These are phyloP conservation scores for Plusia festucae DNA, from an alignment of 2,888 invertebrate species.

Conservation along the genomic window DNA sequence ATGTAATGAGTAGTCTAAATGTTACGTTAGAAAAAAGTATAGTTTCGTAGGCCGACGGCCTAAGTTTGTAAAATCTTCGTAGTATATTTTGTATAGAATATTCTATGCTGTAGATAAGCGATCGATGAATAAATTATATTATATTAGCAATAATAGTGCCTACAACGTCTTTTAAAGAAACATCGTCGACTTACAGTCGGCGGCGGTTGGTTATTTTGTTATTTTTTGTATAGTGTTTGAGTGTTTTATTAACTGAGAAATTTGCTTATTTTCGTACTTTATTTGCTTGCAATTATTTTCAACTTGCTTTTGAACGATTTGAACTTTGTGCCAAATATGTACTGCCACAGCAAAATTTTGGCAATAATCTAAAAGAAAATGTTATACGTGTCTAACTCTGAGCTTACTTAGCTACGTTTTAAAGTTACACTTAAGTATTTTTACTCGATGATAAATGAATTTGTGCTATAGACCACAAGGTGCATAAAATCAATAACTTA, in stretches of 20 bases:
- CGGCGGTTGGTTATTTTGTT: constrained; percentile 83
- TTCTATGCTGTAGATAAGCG: constrained; percentile 87
- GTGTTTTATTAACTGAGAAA: constrained; percentile 76
- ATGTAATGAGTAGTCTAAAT: constrained; percentile 81
- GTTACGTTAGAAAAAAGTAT: constrained; percentile 82
- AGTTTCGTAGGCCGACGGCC: constrained; percentile 79
- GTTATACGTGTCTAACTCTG: constrained; percentile 69
- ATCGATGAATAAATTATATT: constrained; percentile 81
- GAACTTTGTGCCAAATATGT: constrained; percentile 81
- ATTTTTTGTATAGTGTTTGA: constrained; percentile 82
- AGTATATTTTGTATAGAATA: constrained; percentile 88
- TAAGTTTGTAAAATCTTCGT: constrained; percentile 84
- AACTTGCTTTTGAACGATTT: constrained; percentile 67
- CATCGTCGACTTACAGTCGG: constrained; percentile 70
- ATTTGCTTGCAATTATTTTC: constrained; percentile 61
- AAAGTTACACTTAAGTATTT: constrained; percentile 59
- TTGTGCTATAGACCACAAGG: constrained; percentile 33
- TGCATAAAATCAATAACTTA: constrained; percentile 4
- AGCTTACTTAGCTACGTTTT: constrained; percentile 72
- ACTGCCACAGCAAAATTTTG: constrained; percentile 74
- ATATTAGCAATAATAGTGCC: constrained; percentile 89
- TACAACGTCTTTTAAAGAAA: constrained; percentile 87
- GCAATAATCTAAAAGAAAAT: constrained; percentile 69
- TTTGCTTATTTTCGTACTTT: constrained; percentile 68
- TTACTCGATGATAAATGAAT: constrained; percentile 56